Base-by-base conservation (phyloP, 2,888 invertebrate species). In the Tinea trinotella region DNA sequence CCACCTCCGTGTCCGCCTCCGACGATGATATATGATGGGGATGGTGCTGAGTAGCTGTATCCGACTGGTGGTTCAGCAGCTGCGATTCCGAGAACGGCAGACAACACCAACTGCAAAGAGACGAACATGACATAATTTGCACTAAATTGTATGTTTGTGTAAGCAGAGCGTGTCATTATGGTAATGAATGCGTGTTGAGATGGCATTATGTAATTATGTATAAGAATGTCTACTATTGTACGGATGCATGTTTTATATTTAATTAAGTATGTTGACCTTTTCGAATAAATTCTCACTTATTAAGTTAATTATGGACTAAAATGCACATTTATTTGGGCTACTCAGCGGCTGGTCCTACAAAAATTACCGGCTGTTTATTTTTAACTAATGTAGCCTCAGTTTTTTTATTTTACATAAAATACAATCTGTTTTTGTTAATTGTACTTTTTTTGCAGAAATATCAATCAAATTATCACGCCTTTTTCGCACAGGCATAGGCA, bases 21-120 rank as follows among this genome's bases (percentile, higher is more conserved):
- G 56, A 90, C 88, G 30, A 91, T 91, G 57, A 90, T 88, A 60
- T 89, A 88, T 75, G 90, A 91, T 57, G 89, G 90, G 59, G 75
- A 88, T 56, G 88, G 89, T 59, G 88, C 85, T 62, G 78, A 88
- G 84, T 86, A 91, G 75, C 88, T 90, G 79, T 92, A 92, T 64
- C 92, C 92, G 59, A 88, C 90, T 46, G 93, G 92, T 24, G 93
- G 91, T 79, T 94, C 94, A 62, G 94, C 93, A 61, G 89, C 88
- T 65, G 89, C 92, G 72, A 91, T 88, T 76, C 91, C 92, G 80
- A 92, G 90, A 75, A 94, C 83, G 69, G 92, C 92, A 75, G 90
- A 88, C 76, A 93, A 90, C 87, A 93, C 88, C 83, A 84, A 70
- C 85, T 83, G 82, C 34, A 60, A 59, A 61, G 64, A 52, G 59